Evolutionary conservation across 2,797 vertebrate species (phyloP), one percentile per base, ranked within the genome.

Genomic region (Melanitta fusca): DNA sequence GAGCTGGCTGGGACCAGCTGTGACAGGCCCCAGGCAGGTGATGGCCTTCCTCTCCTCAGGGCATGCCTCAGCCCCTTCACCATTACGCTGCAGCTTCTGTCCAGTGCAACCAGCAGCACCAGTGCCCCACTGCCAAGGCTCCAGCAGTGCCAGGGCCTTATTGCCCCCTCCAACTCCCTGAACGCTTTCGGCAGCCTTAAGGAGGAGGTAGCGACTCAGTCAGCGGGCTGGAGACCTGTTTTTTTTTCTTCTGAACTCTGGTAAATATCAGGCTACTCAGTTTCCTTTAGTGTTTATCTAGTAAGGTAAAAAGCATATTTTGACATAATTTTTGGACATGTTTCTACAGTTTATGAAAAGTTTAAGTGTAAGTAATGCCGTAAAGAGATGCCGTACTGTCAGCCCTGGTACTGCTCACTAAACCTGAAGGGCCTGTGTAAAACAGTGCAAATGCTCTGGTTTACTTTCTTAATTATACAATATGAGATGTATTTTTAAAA

Each of bases 121-220:
- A 4, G 16, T 20, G 22, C 4, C 18, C 49, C 1, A 3, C 7
- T 64, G 3, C 2, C 0, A 1, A 36, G 0, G 1, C 13, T 56
- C 18, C 14, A 14, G 3, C 16, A 57, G 28, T 1, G 0, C 0
- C 24, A 45, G 18, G 8, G n/a, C 13, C 43, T 72, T 4, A 38
- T 22, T 2, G 13, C 13, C 3, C 4, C 3, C 27, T 30, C 38
- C 27, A 41, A 11, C 38, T 41, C 27, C 27, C 39, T 64, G 27
- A 41, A 64, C 8, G 18, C 8, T 2, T 21, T 41, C 10, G 4
- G 20, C 30, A 38, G 30, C 30, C 20, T 11, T n/a, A 18, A 45
- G 19, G 13, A 9, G 19, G n/a, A 21, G 32, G 32, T 20, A 34
- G 41, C 20, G 30, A n/a, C 20, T 65, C 30, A 5, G 64, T 22